These are phyloP conservation scores for Rhopalosiphum padi DNA, from an alignment of 1,140 invertebrate genomes.

Conservation along the genomic window DNA sequence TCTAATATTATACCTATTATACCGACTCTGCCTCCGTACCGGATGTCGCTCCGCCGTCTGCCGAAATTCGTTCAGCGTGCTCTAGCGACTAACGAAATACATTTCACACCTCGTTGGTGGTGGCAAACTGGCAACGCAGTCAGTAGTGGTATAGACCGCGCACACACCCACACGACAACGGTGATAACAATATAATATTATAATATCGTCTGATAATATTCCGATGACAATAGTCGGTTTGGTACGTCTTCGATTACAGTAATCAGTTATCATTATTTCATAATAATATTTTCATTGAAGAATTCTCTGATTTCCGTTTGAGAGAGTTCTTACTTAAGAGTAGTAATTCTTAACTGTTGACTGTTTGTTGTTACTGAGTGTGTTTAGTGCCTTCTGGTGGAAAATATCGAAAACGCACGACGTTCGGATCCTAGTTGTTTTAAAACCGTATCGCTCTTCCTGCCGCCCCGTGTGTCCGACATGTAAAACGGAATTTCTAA, in stretches of 20 bases:
- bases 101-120: neutral
- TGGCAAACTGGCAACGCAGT: too few species aligned
- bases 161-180: neutral
- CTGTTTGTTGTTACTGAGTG: neutral
- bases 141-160: too few species aligned
- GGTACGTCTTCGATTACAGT: neutral
- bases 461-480: neutral
- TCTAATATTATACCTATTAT: too few species aligned
- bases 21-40: neutral
- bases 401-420: neutral
- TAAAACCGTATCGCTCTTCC: neutral
- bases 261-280: neutral
- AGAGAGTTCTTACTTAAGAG: too few species aligned
- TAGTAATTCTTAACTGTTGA: neutral
- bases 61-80: neutral
- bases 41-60: neutral
- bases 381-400: neutral
- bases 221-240: neutral
- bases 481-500: neutral
- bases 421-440: neutral
- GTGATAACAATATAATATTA: neutral
- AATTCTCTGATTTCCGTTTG: neutral
- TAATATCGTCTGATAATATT: neutral
- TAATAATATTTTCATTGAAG: neutral
- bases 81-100: neutral